Conservation (phyloP, 2,888 invertebrate genomes). For the Eudasyphora cyanicolor region DNA sequence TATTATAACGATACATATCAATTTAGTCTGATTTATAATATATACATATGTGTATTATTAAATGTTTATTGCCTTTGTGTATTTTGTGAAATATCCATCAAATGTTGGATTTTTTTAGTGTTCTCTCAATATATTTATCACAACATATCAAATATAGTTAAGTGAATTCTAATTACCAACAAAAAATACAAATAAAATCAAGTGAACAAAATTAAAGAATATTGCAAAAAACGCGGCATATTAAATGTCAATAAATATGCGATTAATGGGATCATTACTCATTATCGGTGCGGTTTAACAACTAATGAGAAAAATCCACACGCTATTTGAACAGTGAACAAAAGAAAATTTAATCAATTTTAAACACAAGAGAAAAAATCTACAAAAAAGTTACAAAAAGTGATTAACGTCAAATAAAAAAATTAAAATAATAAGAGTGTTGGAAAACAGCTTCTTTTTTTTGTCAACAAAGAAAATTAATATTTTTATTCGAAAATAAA, state of each 20-base stretch:
- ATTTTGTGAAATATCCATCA: no score
- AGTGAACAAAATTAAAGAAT: not conserved
- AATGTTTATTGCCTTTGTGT: not conserved
- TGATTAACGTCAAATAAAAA: not conserved
- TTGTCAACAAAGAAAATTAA: not conserved
- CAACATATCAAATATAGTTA: conserved; percentile 30
- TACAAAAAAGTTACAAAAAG: not conserved
- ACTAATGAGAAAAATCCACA: not conserved
- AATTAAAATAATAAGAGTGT: not conserved
- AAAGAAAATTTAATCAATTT: no score
- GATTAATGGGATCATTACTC: not conserved
- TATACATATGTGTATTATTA: not conserved
- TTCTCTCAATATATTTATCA: not conserved
- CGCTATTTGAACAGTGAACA: no score
- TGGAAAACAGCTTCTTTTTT: no score
- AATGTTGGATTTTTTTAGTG: not conserved
- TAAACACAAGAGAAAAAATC: not conserved
- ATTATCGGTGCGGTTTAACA: not conserved
- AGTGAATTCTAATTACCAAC: not conserved
- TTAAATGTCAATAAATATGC: not conserved
- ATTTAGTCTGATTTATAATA: conserved; percentile 61
- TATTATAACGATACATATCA: conserved; percentile 59
- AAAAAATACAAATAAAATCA: not conserved
- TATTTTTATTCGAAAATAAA: not conserved
- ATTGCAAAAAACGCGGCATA: not conserved